Evolutionary conservation across 2,888 invertebrate species (phyloP).

Genomic region (Patella ulyssiponensis): DNA sequence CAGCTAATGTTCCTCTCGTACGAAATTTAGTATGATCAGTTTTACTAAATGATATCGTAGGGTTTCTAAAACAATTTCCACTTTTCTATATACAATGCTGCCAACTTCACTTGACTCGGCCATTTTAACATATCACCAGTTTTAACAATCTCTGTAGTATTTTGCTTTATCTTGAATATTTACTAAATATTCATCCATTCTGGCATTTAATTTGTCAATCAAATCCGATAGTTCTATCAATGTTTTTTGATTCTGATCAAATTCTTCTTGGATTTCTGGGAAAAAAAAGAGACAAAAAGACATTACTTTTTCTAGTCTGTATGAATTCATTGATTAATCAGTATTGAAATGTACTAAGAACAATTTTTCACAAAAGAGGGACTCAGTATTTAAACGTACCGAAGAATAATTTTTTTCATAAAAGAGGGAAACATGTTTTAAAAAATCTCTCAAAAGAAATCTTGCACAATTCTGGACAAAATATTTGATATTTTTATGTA

Average conservation of each 20-base stretch:
- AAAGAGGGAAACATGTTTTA: too few relatives aligned
- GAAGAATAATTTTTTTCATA: too few relatives aligned
- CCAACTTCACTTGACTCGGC: too few relatives aligned
- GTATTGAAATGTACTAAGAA: background rate
- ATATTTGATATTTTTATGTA: too few relatives aligned
- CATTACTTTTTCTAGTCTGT: background rate
- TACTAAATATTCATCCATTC: slow-evolving; percentile 78
- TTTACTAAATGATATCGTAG: too few relatives aligned
- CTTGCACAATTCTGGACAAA: too few relatives aligned
- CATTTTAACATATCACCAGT: background rate
- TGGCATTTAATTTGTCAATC: slow-evolving; percentile 77
- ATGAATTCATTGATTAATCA: background rate
- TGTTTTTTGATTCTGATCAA: slow-evolving; percentile 79
- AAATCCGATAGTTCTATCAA: slow-evolving; percentile 77
- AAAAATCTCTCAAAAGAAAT: too few relatives aligned
- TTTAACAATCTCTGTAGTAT: slow-evolving; percentile 58
- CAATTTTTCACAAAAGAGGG: background rate
- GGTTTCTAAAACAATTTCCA: too few relatives aligned
- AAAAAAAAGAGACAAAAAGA: slow-evolving; percentile 29
- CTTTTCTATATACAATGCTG: too few relatives aligned
- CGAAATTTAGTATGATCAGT: too few relatives aligned
- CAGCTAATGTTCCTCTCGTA: too few relatives aligned
- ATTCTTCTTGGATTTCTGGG: slow-evolving; percentile 79
- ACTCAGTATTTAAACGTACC: too few relatives aligned
- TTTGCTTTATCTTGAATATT: slow-evolving; percentile 65